These are phyloP conservation scores for Pterois miles DNA, from an alignment of 2,797 vertebrate genomes.

Conservation along the genomic window DNA sequence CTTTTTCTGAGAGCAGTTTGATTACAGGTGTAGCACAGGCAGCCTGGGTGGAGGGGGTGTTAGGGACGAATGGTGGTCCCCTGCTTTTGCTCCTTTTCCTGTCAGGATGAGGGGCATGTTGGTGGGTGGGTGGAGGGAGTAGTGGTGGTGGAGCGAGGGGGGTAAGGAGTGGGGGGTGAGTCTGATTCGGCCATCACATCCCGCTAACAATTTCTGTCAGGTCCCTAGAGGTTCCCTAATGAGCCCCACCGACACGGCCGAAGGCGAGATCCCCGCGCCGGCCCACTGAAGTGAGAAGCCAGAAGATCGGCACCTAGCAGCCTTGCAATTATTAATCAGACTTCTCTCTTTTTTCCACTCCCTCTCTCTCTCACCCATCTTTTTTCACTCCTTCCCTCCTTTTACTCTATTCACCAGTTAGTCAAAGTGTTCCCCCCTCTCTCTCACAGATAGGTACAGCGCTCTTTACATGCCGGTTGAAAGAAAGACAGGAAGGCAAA, in stretches of 20 bases:
- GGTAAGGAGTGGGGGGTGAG: constrained; percentile 33
- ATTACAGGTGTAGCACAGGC: constrained; percentile 89
- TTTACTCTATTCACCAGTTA: constrained; percentile 87
- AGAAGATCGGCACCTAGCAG: constrained; percentile 79
- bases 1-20: constrained; percentile 83
- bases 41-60: constrained; percentile 58
- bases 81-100: constrained; percentile 26
- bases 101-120: constrained; percentile 56
- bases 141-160: neutral
- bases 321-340: constrained; percentile 89
- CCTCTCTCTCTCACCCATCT: constrained; percentile 42
- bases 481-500: neutral
- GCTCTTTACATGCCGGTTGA: neutral
- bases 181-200: constrained; percentile 91
- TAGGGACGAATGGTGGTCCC: constrained; percentile 7
- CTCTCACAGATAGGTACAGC: constrained; percentile 6
- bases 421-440: constrained; percentile 74
- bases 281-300: constrained; percentile 94
- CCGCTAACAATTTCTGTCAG: constrained; percentile 93
- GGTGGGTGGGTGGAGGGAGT: constrained; percentile 40
- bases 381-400: constrained; percentile 49
- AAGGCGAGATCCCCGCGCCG: constrained; percentile 89
- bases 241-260: constrained; percentile 95
- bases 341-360: constrained; percentile 59
- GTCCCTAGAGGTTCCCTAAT: constrained; percentile 94